phyloP scores from a whole-genome alignment of 2,113 vertebrate genomes.

The Acrocephalus arundinaceus region DNA sequence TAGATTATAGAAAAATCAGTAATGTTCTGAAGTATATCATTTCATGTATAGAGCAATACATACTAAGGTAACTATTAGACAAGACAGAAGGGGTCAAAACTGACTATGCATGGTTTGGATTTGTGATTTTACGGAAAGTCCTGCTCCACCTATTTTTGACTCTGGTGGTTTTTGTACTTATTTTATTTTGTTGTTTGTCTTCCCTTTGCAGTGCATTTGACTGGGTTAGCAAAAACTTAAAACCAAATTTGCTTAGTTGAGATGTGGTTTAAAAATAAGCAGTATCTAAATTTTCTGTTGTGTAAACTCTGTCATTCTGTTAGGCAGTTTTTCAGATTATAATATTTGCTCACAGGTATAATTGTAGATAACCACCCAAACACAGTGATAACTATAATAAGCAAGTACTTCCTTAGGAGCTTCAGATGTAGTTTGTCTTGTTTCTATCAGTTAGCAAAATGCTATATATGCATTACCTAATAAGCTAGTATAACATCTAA shows the following conservation, averaged over 20 bases:
- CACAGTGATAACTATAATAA: background rate
- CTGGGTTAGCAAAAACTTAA: background rate
- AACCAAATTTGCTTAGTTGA: background rate
- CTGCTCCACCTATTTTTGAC: rapidly evolving
- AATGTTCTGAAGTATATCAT: background rate
- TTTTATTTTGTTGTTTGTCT: background rate
- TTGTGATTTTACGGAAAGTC: background rate
- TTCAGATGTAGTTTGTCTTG: background rate
- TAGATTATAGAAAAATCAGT: background rate
- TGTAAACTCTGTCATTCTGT: background rate
- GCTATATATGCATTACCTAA: background rate
- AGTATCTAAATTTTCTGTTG: background rate
- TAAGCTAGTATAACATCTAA: background rate
- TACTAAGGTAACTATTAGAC: background rate
- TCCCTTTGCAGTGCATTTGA: background rate
- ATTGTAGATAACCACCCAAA: background rate
- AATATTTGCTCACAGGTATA: background rate
- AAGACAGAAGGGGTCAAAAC: background rate
- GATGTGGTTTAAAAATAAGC: background rate
- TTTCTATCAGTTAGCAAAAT: background rate
- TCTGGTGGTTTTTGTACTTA: background rate
- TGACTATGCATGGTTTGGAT: background rate
- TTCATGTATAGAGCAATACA: background rate
- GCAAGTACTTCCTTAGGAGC: background rate
- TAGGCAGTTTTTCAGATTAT: background rate